Conservation (phyloP, 2,888 invertebrate genomes). For the Diogma glabrata region DNA sequence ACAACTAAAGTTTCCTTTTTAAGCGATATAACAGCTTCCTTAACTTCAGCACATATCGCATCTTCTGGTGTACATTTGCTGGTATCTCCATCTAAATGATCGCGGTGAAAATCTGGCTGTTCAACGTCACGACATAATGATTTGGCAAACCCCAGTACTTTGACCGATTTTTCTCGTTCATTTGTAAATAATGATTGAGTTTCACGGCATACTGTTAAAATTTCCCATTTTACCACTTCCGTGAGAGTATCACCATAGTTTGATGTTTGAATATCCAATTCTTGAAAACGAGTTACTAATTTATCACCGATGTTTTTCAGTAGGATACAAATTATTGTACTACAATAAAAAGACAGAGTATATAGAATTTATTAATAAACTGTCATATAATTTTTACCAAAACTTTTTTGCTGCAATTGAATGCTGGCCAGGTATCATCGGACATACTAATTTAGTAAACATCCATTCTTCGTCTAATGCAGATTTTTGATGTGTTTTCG, state of each 20-base stretch:
- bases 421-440: constrained; percentile 64
- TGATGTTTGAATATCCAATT: constrained; percentile 32
- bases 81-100: constrained; percentile 33
- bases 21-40: constrained; percentile 48
- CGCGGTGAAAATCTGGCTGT: constrained; percentile 39
- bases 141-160: constrained; percentile 71
- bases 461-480: constrained; percentile 79
- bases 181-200: constrained; percentile 68
- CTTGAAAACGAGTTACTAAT: constrained; percentile 36
- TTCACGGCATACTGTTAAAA: constrained; percentile 53
- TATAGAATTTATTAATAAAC: background rate
- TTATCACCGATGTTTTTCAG: constrained; percentile 38
- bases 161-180: constrained; percentile 66
- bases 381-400: constrained; percentile 55
- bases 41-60: constrained; percentile 43
- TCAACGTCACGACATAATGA: constrained; percentile 56
- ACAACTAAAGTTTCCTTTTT: constrained; percentile 38
- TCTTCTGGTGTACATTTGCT: constrained; percentile 36
- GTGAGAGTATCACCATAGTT: constrained; percentile 25
- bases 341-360: constrained; percentile 10
- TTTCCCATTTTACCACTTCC: constrained; percentile 35
- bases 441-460: constrained; percentile 67
- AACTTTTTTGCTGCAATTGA: constrained; percentile 64
- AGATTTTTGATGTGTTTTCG: constrained; percentile 48
- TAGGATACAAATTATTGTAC: constrained; percentile 38